A percentile compares a stretch with the other conserved stretches of the same genome.
phyloP scores from a whole-genome alignment of 2,888 invertebrate genomes.

The Amorpha juglandis region DNA sequence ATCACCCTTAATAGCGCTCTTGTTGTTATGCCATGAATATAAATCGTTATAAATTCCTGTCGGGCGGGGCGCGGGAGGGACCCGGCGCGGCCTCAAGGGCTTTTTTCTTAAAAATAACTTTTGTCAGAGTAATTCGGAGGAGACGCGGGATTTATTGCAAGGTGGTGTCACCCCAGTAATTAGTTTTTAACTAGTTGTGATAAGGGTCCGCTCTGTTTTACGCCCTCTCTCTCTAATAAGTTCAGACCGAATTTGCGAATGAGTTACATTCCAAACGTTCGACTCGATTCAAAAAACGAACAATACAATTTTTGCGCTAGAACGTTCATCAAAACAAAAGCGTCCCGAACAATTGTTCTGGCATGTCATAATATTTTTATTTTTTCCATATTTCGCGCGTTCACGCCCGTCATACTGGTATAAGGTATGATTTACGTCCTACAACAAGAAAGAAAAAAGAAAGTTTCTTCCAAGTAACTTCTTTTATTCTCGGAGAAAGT shows the following conservation, averaged over 20 bases:
- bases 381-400: constrained; percentile 71
- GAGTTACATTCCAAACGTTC: constrained; percentile 16
- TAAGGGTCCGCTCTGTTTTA: constrained; percentile 80
- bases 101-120: constrained; percentile 85
- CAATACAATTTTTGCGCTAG: constrained; percentile 37
- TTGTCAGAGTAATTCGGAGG: constrained; percentile 82
- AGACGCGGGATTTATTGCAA: constrained; percentile 80
- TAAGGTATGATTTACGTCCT: constrained; percentile 72
- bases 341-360: constrained; percentile 57
- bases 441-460: constrained; percentile 68
- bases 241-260: constrained; percentile 53
- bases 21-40: constrained; percentile 85
- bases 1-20: constrained; percentile 78
- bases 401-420: constrained; percentile 67
- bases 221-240: constrained; percentile 70
- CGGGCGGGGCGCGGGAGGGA: constrained; percentile 53
- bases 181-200: constrained; percentile 85
- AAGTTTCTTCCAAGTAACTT: constrained; percentile 79
- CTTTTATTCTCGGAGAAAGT: constrained; percentile 82
- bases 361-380: constrained; percentile 79
- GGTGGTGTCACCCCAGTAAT: constrained; percentile 84
- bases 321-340: constrained; percentile 62
- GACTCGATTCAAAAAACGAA: constrained; percentile 39
- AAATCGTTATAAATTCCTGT: constrained; percentile 86
- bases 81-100: constrained; percentile 74